Conservation (phyloP, 2,797 vertebrate genomes). For the Neoniphon sammara region DNA sequence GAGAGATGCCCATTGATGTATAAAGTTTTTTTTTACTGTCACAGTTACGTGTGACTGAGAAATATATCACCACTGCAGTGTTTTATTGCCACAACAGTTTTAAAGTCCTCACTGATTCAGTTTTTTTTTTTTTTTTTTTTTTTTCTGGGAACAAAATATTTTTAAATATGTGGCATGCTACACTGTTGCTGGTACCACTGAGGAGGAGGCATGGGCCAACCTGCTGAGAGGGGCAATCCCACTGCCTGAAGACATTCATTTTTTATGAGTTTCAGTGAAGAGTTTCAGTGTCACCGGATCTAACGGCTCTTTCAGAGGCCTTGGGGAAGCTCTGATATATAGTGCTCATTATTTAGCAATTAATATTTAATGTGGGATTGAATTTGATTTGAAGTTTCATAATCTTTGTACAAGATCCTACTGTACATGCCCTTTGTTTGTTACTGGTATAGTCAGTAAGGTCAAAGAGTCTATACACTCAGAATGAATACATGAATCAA, state of each 20-base stretch:
- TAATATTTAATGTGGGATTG: constrained; percentile 54
- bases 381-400: constrained; percentile 40
- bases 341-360: constrained; percentile 54
- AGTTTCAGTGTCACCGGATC: constrained; percentile 39
- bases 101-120: constrained; percentile 6
- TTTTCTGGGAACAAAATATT: not conserved
- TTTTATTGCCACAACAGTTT: too few species aligned
- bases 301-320: constrained; percentile 23
- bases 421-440: not conserved
- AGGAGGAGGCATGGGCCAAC: constrained; percentile 24
- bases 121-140: constrained; percentile 13
- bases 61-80: too few species aligned
- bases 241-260: constrained; percentile 40
- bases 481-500: not conserved
- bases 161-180: constrained; percentile 40
- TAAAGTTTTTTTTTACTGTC: too few species aligned
- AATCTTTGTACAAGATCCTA: constrained; percentile 26
- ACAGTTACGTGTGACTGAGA: too few species aligned
- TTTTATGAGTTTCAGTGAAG: constrained; percentile 48
- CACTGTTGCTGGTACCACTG: not conserved
- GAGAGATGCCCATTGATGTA: too few species aligned
- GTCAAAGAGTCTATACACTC: constrained; percentile 1
- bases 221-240: constrained; percentile 41
- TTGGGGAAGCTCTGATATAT: constrained; percentile 52
- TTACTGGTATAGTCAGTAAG: not conserved